These are phyloP conservation scores for Schizothorax lantsangensis DNA, from an alignment of 2,797 vertebrate species.

Conservation along the genomic window DNA sequence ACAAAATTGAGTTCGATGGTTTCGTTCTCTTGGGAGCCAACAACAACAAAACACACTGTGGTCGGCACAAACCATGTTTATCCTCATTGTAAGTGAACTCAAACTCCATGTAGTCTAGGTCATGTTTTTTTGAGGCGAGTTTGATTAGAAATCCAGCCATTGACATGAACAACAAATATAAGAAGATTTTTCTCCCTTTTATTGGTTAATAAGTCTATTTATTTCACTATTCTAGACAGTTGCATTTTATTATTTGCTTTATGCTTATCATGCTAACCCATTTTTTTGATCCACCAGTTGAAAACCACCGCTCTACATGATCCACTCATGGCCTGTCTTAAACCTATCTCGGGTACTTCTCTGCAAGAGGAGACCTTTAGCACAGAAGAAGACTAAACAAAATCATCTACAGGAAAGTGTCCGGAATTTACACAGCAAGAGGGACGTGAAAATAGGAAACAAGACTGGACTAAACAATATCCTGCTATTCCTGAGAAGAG, in stretches of 20 bases:
- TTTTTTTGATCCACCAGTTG: neutral
- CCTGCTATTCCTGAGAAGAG: neutral
- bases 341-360: conserved; percentile 18
- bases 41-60: neutral
- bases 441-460: conserved; percentile 59
- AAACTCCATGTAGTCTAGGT: neutral
- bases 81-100: neutral
- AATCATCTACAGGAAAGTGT: conserved; percentile 54
- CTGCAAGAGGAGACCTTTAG: conserved; percentile 29
- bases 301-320: neutral
- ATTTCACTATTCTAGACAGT: neutral
- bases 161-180: neutral
- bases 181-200: neutral
- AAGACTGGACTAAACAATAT: conserved; percentile 40
- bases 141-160: neutral
- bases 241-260: neutral
- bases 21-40: neutral
- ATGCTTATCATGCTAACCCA: neutral
- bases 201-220: neutral
- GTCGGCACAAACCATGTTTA: neutral
- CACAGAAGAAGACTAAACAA: conserved; percentile 62
- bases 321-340: conserved; percentile 19
- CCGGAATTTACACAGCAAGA: conserved; percentile 37
- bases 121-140: neutral
- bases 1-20: neutral